phyloP scores from a whole-genome alignment of 2,113 vertebrate genomes.

The Saguinus imperator region DNA sequence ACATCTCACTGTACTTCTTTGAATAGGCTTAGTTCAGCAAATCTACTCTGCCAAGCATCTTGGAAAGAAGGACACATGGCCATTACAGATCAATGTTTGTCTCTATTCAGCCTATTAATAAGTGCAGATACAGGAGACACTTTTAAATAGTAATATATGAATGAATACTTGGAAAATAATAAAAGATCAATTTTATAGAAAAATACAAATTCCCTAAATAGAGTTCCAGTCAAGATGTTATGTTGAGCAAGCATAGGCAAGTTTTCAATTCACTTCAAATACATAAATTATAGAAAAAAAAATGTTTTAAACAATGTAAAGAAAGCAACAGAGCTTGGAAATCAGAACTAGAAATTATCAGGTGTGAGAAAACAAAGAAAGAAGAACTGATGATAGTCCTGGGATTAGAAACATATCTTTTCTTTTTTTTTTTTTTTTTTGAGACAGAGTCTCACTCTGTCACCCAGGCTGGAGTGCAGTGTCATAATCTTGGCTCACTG shows the following conservation, averaged over 20 bases:
- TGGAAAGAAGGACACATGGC: background rate
- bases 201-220: background rate
- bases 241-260: background rate
- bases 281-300: background rate
- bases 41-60: background rate
- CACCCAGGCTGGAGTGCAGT: too few relatives aligned
- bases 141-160: background rate
- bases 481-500: too few relatives aligned
- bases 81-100: background rate
- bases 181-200: background rate
- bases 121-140: background rate
- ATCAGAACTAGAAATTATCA: background rate
- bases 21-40: background rate
- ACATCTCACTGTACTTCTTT: background rate
- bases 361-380: background rate
- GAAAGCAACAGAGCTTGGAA: background rate
- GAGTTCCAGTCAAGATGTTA: background rate
- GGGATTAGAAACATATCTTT: background rate
- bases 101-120: background rate
- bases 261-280: background rate
- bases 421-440: too few relatives aligned
- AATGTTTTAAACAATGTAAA: background rate
- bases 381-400: too few relatives aligned
- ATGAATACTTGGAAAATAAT: background rate
- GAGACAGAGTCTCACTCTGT: too few relatives aligned